These are phyloP conservation scores for Carcharodon carcharias DNA, from an alignment of 2,797 vertebrate species.

Conservation along the genomic window DNA sequence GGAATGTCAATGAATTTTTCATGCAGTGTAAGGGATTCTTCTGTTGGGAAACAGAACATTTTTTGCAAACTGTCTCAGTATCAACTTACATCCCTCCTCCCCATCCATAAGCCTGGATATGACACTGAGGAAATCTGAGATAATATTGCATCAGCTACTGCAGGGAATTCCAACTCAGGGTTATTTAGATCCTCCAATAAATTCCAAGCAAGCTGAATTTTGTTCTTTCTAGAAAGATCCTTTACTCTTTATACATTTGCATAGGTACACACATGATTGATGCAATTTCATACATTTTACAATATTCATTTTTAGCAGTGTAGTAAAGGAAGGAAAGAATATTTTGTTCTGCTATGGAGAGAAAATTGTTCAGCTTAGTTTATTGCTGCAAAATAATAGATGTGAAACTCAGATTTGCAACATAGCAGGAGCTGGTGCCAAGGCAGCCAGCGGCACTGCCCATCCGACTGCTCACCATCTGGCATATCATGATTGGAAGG, in stretches of 20 bases:
- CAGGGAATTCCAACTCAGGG: not conserved
- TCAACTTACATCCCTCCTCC: not conserved
- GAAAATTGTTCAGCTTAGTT: not conserved
- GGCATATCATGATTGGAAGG: not conserved
- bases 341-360: not conserved
- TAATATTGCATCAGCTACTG: not conserved
- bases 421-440: not conserved
- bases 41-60: not conserved
- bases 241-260: not conserved
- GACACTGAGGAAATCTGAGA: not conserved
- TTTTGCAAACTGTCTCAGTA: not conserved
- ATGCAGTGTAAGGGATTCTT: not conserved
- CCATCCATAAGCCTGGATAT: not conserved
- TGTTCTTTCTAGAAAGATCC: not conserved
- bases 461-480: not conserved
- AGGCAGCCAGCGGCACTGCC: too few species aligned
- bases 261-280: not conserved
- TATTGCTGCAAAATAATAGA: not conserved
- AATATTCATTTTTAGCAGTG: not conserved
- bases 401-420: not conserved
- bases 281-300: not conserved
- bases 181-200: not conserved
- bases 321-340: not conserved
- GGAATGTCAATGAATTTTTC: not conserved
- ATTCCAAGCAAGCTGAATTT: not conserved